Base-by-base conservation (phyloP, 2,113 vertebrate genomes). In the Acrocephalus kingi region DNA sequence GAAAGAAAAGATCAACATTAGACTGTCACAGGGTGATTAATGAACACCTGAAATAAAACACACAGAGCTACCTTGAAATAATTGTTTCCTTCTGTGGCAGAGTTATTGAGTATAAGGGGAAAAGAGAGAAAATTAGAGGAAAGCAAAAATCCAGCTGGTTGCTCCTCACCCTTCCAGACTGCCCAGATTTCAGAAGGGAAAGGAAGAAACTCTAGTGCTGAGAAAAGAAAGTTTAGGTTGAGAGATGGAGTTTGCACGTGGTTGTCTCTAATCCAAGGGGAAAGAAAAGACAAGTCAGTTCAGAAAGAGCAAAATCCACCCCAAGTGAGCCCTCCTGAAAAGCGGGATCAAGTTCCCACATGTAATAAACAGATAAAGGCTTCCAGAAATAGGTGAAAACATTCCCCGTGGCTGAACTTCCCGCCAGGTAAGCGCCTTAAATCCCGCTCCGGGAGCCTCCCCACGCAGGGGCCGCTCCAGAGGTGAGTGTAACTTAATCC, bases 401-500 rank as follows among this genome's bases (percentile, higher is more conserved):
- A 23, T 31, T 56, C 31, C 71, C 64, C 17, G 27, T 5, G 43
- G 72, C 22, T 43, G 78, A 72, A 63, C 46, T 27, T 25, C 41
- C 77, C 9, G 0, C 54, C 71, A 59, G 48, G 64, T 48, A 48
- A 86, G 72, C 0, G 2, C 54, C 7, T 39, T 1, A 46, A 35
- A n/a, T 5, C 16, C 58, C 1, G 0, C 45, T n/a, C 3, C 1
- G 14, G 67, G 88, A 91, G 85, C 72, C 54, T 76, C 39, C 79
- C 54, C 75, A 21, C 2, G 5, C 58, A 35, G 58, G 55, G 17
- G 76, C 94, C 86, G 49, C 77, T 79, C 91, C 72, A 54, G 66
- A 94, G 84, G 71, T 56, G 87, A 73, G 5, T 87, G 94, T 63
- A 95, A 97, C 21, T 83, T 33, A 91, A 96, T 63, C 78, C 90